Conservation (phyloP, 2,888 invertebrate species). For the Coelogynopora nodosa region DNA sequence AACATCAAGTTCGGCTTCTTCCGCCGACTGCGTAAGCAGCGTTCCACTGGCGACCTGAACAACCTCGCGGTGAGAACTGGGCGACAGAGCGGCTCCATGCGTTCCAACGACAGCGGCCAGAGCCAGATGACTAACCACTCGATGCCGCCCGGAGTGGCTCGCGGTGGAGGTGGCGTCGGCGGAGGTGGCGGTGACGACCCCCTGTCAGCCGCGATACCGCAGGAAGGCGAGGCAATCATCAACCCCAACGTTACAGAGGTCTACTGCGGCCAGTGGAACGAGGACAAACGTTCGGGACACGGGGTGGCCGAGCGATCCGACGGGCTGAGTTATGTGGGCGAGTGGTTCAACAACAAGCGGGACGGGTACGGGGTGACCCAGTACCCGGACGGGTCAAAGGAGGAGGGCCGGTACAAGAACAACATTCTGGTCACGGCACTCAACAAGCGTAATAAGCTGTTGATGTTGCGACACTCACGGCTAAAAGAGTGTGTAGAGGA, state of each 20-base stretch:
- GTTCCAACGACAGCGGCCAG: conserved; percentile 49
- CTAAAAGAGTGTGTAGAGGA: conserved; percentile 94
- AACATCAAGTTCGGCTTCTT: conserved; percentile 52
- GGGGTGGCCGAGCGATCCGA: conserved; percentile 96
- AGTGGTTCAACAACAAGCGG: conserved; percentile 98
- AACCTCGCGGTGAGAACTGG: background rate
- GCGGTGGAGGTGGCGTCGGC: background rate
- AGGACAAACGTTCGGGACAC: conserved; percentile 93
- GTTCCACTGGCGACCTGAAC: conserved; percentile 82
- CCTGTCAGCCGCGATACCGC: conserved; percentile 49
- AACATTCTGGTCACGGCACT: conserved; percentile 93
- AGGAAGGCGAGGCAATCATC: conserved; percentile 50
- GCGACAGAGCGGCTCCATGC: conserved; percentile 42
- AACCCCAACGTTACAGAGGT: conserved; percentile 93
- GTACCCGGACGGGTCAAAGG: conserved; percentile 86
- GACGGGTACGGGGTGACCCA: conserved; percentile 98
- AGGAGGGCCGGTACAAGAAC: conserved; percentile 99
- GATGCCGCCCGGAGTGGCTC: conserved; percentile 4
- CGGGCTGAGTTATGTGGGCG: conserved; percentile 94
- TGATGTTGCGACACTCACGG: conserved; percentile 91
- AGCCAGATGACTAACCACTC: conserved; percentile 5
- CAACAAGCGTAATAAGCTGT: conserved; percentile 79
- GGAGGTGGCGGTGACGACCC: background rate
- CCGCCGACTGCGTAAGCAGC: conserved; percentile 82
- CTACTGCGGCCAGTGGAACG: conserved; percentile 99